Percentiles rank a stretch among this genome's conserved stretches.
phyloP scores from a whole-genome alignment of 1,140 invertebrate genomes.

The Brachionus angularis region DNA sequence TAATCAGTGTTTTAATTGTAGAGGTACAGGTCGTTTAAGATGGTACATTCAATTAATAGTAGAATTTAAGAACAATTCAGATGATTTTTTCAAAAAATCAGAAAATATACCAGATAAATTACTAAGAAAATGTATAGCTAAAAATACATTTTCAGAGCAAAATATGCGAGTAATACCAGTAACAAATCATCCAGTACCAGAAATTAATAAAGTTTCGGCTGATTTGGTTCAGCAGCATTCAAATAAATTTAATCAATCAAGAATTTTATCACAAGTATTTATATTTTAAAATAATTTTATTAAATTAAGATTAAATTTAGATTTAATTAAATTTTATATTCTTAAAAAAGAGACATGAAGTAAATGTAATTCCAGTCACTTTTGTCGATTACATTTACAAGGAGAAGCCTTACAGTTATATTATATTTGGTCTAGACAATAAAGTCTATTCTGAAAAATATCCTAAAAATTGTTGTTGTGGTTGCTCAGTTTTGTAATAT shows the following conservation, averaged over 20 bases:
- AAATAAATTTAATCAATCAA: background rate
- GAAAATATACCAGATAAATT: constrained; percentile 22
- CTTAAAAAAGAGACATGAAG: constrained; percentile 28
- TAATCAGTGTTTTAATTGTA: background rate
- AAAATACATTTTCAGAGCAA: background rate
- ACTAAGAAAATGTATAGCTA: background rate
- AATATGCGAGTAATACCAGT: constrained; percentile 1
- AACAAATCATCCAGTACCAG: constrained; percentile 6
- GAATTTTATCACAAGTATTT: constrained; percentile 25
- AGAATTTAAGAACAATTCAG: constrained; percentile 26
- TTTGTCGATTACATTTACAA: background rate
- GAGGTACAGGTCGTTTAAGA: constrained; percentile 5
- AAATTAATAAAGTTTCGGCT: constrained; percentile 13
- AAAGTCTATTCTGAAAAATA: constrained; percentile 21
- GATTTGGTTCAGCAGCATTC: constrained; percentile 17
- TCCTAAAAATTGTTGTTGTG: constrained; percentile 38
- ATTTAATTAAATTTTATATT: background rate
- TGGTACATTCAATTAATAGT: constrained; percentile 29
- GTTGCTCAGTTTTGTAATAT: too few species aligned
- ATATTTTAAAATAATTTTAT: background rate
- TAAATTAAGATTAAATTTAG: background rate
- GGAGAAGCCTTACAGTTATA: background rate
- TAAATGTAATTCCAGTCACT: constrained; percentile 8
- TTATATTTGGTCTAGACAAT: constrained; percentile 17
- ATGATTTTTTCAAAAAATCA: constrained; percentile 27